A percentile compares a stretch with the other conserved stretches of the same genome.
Conservation (phyloP, 2,113 vertebrate species). For the Oenanthe oenanthe region DNA sequence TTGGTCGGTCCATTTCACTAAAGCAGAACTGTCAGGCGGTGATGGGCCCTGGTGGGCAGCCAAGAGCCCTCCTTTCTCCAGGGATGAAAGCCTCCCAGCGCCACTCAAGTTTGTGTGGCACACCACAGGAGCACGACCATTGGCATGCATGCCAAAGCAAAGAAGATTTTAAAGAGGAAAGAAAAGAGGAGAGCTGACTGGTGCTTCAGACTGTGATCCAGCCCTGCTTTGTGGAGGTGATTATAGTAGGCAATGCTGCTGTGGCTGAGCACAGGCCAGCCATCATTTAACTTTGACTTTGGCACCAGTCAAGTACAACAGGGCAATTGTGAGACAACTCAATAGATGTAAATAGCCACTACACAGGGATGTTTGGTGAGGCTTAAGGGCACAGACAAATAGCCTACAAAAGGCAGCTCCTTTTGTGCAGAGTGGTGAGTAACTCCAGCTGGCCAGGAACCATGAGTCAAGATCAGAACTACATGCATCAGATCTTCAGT, state of each 20-base stretch:
- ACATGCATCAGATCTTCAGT: neutral
- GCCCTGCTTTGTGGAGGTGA: neutral
- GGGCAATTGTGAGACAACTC: neutral
- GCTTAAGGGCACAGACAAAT: neutral
- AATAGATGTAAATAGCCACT: neutral
- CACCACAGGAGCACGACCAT: slow-evolving; percentile 39
- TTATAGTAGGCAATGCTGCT: neutral
- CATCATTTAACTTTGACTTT: neutral
- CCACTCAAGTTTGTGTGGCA: slow-evolving; percentile 17
- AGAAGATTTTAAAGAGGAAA: slow-evolving; percentile 28
- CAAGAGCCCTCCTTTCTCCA: slow-evolving; percentile 44
- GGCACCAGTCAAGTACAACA: slow-evolving; percentile 11
- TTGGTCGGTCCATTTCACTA: slow-evolving; percentile 40
- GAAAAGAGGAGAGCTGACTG: slow-evolving; percentile 22
- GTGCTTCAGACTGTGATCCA: slow-evolving; percentile 30
- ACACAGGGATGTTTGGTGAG: neutral
- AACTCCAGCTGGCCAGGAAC: neutral
- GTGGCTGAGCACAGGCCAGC: neutral
- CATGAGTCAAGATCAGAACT: neutral
- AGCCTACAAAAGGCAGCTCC: neutral
- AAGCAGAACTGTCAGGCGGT: slow-evolving; percentile 41
- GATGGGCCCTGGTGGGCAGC: slow-evolving; percentile 61
- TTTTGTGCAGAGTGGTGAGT: neutral
- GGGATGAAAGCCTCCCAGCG: neutral
- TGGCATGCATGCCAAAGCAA: slow-evolving; percentile 49